phyloP scores from a whole-genome alignment of 2,113 vertebrate species.

The Suricata suricatta region DNA sequence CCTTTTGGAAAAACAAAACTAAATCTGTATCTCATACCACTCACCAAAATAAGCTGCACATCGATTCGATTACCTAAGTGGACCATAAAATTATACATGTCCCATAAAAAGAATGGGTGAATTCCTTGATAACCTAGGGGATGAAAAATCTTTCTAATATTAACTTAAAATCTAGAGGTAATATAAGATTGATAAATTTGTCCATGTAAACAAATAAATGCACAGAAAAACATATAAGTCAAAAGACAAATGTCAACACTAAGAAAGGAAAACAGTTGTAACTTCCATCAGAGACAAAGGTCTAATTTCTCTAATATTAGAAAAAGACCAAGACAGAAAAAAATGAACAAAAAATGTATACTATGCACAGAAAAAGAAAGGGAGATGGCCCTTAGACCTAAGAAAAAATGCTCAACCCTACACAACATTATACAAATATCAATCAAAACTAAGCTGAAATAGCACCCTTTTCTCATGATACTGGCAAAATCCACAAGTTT shows the following conservation, averaged over 20 bases:
- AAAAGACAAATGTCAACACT: conserved; percentile 35
- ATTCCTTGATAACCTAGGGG: neutral
- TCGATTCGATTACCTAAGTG: neutral
- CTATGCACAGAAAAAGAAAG: neutral
- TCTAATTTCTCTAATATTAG: neutral
- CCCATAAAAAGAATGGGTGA: neutral
- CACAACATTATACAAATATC: neutral
- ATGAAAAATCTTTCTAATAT: neutral
- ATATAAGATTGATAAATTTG: neutral
- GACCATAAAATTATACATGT: neutral
- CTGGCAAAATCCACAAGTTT: neutral
- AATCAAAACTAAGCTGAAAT: conserved; percentile 15
- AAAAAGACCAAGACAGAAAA: conserved; percentile 6
- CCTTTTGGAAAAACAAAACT: neutral
- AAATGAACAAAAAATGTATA: neutral
- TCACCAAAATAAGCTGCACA: neutral
- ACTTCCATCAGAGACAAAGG: neutral
- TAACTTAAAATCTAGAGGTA: neutral
- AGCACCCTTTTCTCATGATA: neutral
- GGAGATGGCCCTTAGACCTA: neutral
- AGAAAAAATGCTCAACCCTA: neutral
- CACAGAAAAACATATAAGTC: neutral
- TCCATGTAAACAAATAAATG: neutral
- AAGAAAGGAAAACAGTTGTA: conserved; percentile 14
- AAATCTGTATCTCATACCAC: neutral